Evolutionary conservation across 1,140 invertebrate genomes (phyloP).

Genomic region (Camponotus floridanus): DNA sequence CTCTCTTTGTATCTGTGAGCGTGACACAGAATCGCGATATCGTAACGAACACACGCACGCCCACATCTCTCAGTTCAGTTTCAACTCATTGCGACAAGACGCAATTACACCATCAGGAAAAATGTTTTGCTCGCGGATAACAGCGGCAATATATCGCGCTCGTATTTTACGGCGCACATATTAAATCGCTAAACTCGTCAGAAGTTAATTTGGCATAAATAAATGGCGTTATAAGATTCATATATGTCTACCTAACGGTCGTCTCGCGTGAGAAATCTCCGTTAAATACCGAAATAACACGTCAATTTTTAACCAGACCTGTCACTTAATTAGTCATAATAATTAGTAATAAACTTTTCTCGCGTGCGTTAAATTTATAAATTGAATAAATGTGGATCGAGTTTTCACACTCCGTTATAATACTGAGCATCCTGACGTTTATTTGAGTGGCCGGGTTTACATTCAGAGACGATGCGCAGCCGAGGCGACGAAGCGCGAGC

Average conservation of each 20-base stretch:
- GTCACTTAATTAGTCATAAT: background rate
- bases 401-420: background rate
- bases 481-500: slow-evolving; percentile 52
- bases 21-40: slow-evolving; percentile 17
- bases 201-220: background rate
- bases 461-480: background rate
- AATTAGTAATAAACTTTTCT: background rate
- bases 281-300: background rate
- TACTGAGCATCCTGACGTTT: background rate
- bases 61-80: slow-evolving; percentile 31
- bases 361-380: background rate
- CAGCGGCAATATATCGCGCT: background rate
- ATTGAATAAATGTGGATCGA: background rate
- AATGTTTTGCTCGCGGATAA: slow-evolving; percentile 11
- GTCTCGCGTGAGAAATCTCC: background rate
- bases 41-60: slow-evolving; percentile 43
- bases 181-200: slow-evolving; percentile 8
- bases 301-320: background rate
- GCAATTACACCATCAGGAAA: slow-evolving; percentile 6
- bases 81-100: slow-evolving; percentile 21
- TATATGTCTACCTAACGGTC: background rate
- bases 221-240: background rate
- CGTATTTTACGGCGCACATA: background rate
- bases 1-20: slow-evolving; percentile 16
- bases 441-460: slow-evolving; percentile 40